Evolutionary conservation across 2,113 vertebrate genomes (phyloP).

Genomic region (Silurus meridionalis): DNA sequence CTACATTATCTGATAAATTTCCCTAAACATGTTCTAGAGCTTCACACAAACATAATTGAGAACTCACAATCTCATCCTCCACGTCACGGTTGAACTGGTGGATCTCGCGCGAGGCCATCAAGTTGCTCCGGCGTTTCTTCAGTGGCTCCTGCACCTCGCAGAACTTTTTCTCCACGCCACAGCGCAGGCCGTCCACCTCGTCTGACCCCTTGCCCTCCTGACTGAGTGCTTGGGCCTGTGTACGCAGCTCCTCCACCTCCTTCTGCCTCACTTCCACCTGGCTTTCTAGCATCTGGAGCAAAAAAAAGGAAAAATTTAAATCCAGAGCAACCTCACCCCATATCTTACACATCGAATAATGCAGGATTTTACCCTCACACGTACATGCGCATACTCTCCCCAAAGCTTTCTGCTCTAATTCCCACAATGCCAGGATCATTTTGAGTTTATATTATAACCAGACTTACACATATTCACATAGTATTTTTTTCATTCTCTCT

Average conservation of each 20-base stretch:
- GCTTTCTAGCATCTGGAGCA: constrained; percentile 88
- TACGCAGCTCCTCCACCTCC: constrained; percentile 92
- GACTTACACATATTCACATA: constrained; percentile 1
- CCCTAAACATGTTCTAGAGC: background rate
- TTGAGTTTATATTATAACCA: background rate
- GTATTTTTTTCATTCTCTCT: background rate
- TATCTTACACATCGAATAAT: constrained; percentile 59
- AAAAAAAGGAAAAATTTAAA: background rate
- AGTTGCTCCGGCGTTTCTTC: constrained; percentile 78
- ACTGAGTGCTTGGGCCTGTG: constrained; percentile 86
- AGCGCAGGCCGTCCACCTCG: constrained; percentile 87
- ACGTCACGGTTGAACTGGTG: constrained; percentile 96
- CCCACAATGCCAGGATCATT: background rate
- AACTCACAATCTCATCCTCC: constrained; percentile 94
- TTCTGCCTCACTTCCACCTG: constrained; percentile 96
- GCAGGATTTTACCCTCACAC: constrained; percentile 24
- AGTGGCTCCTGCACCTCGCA: constrained; percentile 86
- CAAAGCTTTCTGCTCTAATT: background rate
- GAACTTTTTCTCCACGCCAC: constrained; percentile 87
- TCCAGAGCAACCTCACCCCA: constrained; percentile 50
- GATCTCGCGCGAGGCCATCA: constrained; percentile 90
- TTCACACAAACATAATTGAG: background rate
- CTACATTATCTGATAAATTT: background rate
- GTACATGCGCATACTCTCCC: constrained; percentile 25
- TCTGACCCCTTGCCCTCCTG: constrained; percentile 90